Base-by-base conservation (phyloP, 53 echinoderm and acorn worm species). In the Temnopleurus reevesii region DNA sequence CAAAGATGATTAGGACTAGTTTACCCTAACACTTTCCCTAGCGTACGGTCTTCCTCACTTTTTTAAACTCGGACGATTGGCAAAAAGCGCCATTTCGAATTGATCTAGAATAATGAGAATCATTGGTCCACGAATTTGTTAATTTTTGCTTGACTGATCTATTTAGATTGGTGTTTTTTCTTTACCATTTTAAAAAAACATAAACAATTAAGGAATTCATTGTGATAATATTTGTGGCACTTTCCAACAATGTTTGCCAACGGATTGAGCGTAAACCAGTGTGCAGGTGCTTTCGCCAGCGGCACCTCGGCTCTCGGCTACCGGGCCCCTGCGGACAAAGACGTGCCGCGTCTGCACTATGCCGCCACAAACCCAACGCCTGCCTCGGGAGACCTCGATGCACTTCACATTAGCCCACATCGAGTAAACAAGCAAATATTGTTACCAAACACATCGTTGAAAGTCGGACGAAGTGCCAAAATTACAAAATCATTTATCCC, bases 301-400 rank as follows among this genome's bases (percentile, higher is more conserved):
- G 88, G 88, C 88, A 66, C 53, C 15, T 66, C 88, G 10, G 13
- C 3, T 8, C 88, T 15, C 30, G 51, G 53, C 17, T 43, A 58
- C 35, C 45, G 23, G 65, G 47, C 53, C 66, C 88, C 51, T 28
- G 33, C 88, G 71, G 88, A n/a, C 49, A 19, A 10, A 53, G 71
- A 87, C 88, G 88, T 71, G 71, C 71, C 65, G 88, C 88, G 71
- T 87, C 88, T 53, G 29, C 17, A 44, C 58, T 46, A 29, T 12
- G 61, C 60, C 86, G 61, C 86, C 10, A 59, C 28, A 9, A 27
- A 47, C 17, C 83, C 33, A 24, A 35, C 83, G 27, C 55, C 55
- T 51, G 51, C 54, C 55, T 31, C 83, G 9, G 53, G 83, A 51
- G 34, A 38, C 49, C 33, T 83, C 36, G 83, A 46, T 35, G 53